Base-by-base conservation (phyloP, 2,797 vertebrate genomes). In the Sebastes nivosus region DNA sequence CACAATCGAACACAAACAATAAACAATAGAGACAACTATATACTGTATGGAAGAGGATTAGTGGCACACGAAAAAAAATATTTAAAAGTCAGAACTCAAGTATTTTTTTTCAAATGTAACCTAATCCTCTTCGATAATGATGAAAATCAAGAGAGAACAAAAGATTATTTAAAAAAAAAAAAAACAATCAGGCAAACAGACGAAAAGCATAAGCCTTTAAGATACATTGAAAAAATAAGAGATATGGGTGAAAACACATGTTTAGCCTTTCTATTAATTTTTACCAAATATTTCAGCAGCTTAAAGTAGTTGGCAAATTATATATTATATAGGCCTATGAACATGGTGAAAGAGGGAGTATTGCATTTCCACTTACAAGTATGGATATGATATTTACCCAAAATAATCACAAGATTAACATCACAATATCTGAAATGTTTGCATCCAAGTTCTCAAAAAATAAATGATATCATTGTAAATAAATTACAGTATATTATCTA, bases 21-120 rank as follows among this genome's bases (percentile, higher is more conserved):
- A 7, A 16, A 14, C 36, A 38, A 38, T 38, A 38, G 36, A 57
- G 5, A 0, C 10, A 57, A 0, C 36, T 0, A 0, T 38, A 3
- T 6, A 24, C 22, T 24, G 4, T 24, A 55, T 22, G 22, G 22
- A 55, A 18, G 57, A 59, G 25, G 6, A 59, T 59, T 29, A 29
- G 1, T 16, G 25, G 7, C 57, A 18, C 57, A 59, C 38, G 1
- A 36, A 13, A 13, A 13, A 42, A 42, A 16, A 14, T 42, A 42
- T 42, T 16, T 42, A 42, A 42, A 42, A 42, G 38, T 16, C 38
- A 13, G 36, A 38, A 38, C 36, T 38, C 36, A 38, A 38, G 36
- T 38, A 38, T 0, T 14, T 6, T 57, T 1, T 55, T 24, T 24
- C 5, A 11, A 55, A 55, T 55, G n/a, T 13, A 22, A 2, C 54